Evolutionary conservation across 53 echinoderm and acorn worm genomes (phyloP).

Genomic region (Temnopleurus reevesii): DNA sequence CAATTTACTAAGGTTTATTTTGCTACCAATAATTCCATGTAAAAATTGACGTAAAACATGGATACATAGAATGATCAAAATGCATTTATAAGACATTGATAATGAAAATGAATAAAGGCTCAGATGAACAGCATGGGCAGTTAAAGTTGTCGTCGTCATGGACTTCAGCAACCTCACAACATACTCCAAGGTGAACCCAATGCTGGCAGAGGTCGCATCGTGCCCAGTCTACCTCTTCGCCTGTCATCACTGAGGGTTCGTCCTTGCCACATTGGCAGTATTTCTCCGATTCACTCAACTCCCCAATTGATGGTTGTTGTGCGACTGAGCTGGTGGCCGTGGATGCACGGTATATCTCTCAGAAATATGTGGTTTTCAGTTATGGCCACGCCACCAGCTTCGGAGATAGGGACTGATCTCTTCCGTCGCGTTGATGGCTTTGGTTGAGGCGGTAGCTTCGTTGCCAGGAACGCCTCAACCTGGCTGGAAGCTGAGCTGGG

Average conservation of each 20-base stretch:
- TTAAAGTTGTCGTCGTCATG: not conserved
- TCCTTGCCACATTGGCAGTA: not conserved
- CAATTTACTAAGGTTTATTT: too few species aligned
- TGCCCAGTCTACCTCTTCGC: not conserved
- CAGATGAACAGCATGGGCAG: not conserved
- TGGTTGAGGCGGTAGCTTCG: not conserved
- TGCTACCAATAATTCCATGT: too few species aligned
- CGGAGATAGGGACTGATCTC: not conserved
- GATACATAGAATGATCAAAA: too few species aligned
- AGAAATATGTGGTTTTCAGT: not conserved
- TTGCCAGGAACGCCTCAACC: not conserved
- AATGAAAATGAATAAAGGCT: too few species aligned
- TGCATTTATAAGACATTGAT: too few species aligned
- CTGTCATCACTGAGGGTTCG: not conserved
- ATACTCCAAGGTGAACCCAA: not conserved
- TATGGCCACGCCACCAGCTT: not conserved
- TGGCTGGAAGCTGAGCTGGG: not conserved
- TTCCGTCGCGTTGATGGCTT: not conserved
- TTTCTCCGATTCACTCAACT: not conserved
- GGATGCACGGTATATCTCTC: not conserved
- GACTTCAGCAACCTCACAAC: not conserved
- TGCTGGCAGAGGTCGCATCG: not conserved
- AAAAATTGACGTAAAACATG: too few species aligned
- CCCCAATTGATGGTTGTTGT: not conserved
- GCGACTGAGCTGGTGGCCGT: not conserved